A percentile compares a stretch with the other conserved stretches of the same genome.
These are phyloP conservation scores for Theropithecus gelada DNA, from an alignment of 2,113 vertebrate genomes.

Conservation along the genomic window DNA sequence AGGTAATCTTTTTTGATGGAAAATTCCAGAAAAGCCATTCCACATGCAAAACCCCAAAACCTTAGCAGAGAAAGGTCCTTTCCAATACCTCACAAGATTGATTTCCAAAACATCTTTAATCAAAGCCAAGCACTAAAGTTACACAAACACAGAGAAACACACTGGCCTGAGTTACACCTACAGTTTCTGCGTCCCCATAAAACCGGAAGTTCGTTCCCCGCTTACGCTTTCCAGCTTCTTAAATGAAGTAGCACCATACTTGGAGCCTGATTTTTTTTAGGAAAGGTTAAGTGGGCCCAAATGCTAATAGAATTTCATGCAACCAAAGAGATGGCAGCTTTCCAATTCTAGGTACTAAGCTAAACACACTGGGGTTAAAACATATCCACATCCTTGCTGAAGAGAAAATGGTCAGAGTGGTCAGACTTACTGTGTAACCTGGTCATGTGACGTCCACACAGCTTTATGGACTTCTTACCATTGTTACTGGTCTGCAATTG, in stretches of 20 bases:
- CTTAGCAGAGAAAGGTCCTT: not conserved
- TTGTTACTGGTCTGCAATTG: not conserved
- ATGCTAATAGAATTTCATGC: not conserved
- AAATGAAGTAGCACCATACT: not conserved
- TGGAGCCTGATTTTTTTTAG: not conserved
- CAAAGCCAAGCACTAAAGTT: not conserved
- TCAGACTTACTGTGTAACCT: not conserved
- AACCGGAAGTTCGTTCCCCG: not conserved
- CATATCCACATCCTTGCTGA: not conserved
- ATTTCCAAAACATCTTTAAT: not conserved
- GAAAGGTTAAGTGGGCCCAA: not conserved
- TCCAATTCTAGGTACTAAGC: not conserved
- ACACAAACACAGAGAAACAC: not conserved
- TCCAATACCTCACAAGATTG: not conserved
- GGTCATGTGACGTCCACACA: not conserved
- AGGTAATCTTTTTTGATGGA: not conserved
- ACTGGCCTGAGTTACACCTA: not conserved
- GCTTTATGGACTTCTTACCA: not conserved
- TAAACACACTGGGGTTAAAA: not conserved
- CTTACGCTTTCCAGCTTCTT: not conserved
- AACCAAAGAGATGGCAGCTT: not conserved
- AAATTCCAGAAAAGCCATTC: not conserved
- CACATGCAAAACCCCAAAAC: slow-evolving; percentile 24
- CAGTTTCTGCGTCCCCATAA: not conserved
- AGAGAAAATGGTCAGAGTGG: not conserved